Evolutionary conservation across 2,797 vertebrate species (phyloP).

Genomic region (Ciconia nigra): DNA sequence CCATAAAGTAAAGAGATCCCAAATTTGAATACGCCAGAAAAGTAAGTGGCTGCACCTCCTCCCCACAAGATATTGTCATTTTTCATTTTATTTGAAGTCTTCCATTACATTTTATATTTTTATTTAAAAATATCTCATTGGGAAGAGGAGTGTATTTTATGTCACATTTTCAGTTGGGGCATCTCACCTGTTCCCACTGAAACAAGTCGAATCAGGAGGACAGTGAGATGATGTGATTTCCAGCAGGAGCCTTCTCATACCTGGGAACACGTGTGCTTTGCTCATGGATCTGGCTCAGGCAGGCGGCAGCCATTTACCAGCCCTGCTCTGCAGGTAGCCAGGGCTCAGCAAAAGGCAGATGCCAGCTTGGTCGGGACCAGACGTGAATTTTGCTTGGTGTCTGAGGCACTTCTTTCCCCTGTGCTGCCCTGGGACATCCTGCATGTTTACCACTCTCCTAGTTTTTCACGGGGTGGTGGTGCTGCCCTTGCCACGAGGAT

Average conservation of each 20-base stretch:
- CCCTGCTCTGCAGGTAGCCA: neutral
- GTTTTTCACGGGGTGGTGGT: fast-evolving
- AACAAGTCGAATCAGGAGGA: neutral
- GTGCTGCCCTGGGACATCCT: neutral
- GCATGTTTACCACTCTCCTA: neutral
- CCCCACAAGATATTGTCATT: neutral
- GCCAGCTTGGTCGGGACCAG: neutral
- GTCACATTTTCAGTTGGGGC: neutral
- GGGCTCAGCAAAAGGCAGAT: neutral
- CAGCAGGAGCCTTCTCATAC: neutral
- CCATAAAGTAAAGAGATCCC: neutral
- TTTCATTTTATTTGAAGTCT: neutral
- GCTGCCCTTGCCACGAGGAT: neutral
- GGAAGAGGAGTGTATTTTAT: neutral
- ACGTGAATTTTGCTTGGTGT: neutral
- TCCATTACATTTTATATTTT: neutral
- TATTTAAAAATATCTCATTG: neutral
- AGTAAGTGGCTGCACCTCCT: neutral
- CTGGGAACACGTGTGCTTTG: neutral
- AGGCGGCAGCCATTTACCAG: neutral
- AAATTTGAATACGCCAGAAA: neutral
- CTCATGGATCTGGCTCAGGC: neutral
- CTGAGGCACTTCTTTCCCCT: neutral
- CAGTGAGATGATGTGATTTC: neutral
- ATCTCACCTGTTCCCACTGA: neutral